These are phyloP conservation scores for Cataglyphis hispanica DNA, from an alignment of 1,140 invertebrate genomes.

Conservation along the genomic window DNA sequence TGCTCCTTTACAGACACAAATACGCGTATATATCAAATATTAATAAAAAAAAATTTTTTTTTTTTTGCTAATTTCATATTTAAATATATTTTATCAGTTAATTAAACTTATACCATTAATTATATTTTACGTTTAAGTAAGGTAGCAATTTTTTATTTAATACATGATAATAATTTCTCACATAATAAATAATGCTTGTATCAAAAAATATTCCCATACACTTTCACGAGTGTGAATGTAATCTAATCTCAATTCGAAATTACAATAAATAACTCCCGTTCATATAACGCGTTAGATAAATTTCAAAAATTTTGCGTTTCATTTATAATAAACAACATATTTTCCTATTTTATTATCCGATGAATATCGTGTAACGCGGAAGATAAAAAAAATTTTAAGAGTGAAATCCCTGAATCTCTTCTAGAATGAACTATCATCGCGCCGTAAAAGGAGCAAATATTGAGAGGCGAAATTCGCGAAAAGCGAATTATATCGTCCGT, in stretches of 20 bases:
- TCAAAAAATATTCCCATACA: not conserved
- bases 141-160: not conserved
- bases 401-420: not conserved
- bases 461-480: constrained; percentile 54
- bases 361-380: too few species aligned
- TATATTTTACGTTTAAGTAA: not conserved
- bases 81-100: not conserved
- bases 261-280: not conserved
- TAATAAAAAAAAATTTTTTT: not conserved
- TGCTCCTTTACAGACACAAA: not conserved
- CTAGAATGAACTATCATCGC: not conserved
- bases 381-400: not conserved
- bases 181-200: not conserved
- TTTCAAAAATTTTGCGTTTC: too few species aligned
- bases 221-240: not conserved
- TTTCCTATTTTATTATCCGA: too few species aligned
- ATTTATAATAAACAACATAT: too few species aligned
- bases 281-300: too few species aligned
- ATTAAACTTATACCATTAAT: not conserved
- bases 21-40: not conserved
- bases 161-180: not conserved
- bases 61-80: not conserved
- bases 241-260: not conserved
- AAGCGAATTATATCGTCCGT: constrained; percentile 69
- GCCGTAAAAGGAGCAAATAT: constrained; percentile 29